Evolutionary conservation across 2,797 vertebrate genomes (phyloP).

Genomic region (Sparidentex hasta): DNA sequence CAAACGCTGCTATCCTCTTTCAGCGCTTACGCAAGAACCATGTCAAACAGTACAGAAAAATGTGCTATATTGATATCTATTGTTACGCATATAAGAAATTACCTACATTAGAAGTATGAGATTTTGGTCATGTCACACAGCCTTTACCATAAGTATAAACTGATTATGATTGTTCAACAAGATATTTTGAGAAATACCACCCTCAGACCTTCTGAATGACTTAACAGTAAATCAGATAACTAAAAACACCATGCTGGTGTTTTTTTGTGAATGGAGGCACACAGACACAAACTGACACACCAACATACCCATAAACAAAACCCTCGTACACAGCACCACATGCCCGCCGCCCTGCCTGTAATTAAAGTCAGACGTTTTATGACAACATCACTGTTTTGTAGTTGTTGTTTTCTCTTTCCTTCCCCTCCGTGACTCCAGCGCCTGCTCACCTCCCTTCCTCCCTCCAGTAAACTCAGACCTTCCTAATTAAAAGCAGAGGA

Average conservation of each 20-base stretch:
- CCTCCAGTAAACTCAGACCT: conserved; percentile 33
- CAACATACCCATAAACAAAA: background rate
- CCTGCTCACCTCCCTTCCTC: conserved; percentile 50
- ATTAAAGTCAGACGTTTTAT: conserved; percentile 64
- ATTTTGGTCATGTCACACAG: too few relatives aligned
- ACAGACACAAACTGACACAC: conserved; percentile 7
- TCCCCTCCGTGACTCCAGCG: conserved; percentile 12
- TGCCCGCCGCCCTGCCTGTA: conserved; percentile 28
- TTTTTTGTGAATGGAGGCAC: conserved; percentile 11
- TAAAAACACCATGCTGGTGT: background rate
- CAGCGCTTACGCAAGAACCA: too few relatives aligned
- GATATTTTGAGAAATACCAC: background rate
- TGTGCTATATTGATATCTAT: too few relatives aligned
- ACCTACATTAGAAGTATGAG: too few relatives aligned
- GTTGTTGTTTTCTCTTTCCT: conserved; percentile 50
- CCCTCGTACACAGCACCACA: background rate
- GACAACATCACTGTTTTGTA: conserved; percentile 42
- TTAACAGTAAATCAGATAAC: conserved; percentile 2
- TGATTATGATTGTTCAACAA: background rate
- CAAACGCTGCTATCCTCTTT: too few relatives aligned
- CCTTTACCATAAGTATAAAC: background rate
- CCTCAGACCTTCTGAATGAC: background rate
- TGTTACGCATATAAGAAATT: too few relatives aligned
- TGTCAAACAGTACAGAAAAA: too few relatives aligned
- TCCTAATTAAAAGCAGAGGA: conserved; percentile 51